Evolutionary conservation across 2,113 vertebrate species (phyloP).

Genomic region (Sterrhoptilus dennistouni): DNA sequence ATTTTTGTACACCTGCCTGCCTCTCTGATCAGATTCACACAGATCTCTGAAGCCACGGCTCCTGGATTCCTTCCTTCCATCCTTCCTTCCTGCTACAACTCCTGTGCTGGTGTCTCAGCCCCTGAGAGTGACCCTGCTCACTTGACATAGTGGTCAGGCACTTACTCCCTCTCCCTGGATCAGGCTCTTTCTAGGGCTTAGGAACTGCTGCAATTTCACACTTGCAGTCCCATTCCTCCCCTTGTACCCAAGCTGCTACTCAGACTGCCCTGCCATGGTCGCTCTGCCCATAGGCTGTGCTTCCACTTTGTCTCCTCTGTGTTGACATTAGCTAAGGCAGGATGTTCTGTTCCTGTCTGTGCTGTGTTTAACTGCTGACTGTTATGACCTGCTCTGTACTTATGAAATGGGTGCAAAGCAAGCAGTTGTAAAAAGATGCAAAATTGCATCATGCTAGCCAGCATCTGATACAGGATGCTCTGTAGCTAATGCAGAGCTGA

Average conservation of each 20-base stretch:
- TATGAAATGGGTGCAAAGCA: background rate
- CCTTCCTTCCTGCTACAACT: background rate
- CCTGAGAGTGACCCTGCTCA: background rate
- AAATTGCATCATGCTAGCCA: background rate
- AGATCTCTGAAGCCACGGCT: background rate
- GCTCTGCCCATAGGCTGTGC: background rate
- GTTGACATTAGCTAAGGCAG: background rate
- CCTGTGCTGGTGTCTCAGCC: background rate
- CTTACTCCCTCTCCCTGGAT: background rate
- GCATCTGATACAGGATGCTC: background rate
- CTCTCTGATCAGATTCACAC: background rate
- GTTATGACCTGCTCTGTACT: background rate
- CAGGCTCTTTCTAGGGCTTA: background rate
- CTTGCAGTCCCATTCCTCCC: background rate
- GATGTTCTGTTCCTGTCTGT: constrained; percentile 10
- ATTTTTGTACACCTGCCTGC: background rate
- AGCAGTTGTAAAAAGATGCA: background rate
- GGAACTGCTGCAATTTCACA: background rate
- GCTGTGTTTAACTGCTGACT: background rate
- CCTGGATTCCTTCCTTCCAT: background rate
- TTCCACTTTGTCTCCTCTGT: background rate
- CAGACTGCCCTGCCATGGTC: background rate
- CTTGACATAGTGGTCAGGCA: background rate
- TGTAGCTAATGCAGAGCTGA: background rate
- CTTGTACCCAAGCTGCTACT: background rate